Conservation (phyloP, 2,888 invertebrate species). For the Dioctria linearis region DNA sequence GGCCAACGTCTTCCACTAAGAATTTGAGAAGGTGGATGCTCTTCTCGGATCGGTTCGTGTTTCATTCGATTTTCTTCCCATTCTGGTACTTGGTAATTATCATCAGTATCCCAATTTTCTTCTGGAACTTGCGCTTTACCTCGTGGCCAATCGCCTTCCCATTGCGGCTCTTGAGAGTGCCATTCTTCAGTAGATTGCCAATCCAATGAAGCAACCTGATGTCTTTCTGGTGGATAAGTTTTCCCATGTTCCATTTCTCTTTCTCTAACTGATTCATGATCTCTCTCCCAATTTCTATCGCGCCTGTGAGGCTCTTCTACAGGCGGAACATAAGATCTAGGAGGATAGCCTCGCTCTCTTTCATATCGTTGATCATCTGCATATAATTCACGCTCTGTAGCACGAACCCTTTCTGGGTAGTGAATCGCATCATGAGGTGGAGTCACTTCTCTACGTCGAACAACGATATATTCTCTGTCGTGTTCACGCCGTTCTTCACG, state of each 20-base stretch:
- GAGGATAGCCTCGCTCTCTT: conserved; percentile 11
- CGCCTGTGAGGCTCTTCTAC: conserved; percentile 65
- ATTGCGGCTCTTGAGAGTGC: conserved; percentile 43
- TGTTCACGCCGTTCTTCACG: conserved; percentile 65
- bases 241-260: conserved; percentile 55
- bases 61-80: conserved; percentile 55
- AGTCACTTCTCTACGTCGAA: conserved; percentile 67
- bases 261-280: conserved; percentile 53
- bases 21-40: neutral
- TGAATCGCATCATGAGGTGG: conserved; percentile 63
- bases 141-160: conserved; percentile 54
- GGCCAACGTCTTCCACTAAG: conserved; percentile 41
- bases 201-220: conserved; percentile 39
- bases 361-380: conserved; percentile 67
- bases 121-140: conserved; percentile 34
- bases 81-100: conserved; percentile 48
- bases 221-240: conserved; percentile 53
- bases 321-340: conserved; percentile 57
- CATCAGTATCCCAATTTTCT: conserved; percentile 55
- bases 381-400: conserved; percentile 64
- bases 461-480: conserved; percentile 65
- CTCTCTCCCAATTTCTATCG: conserved; percentile 62
- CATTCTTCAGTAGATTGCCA: conserved; percentile 55
- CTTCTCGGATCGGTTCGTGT: conserved; percentile 51
- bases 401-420: conserved; percentile 64